Evolutionary conservation across 2,113 vertebrate species (phyloP).

Genomic region (Actenoides lindsayi): DNA sequence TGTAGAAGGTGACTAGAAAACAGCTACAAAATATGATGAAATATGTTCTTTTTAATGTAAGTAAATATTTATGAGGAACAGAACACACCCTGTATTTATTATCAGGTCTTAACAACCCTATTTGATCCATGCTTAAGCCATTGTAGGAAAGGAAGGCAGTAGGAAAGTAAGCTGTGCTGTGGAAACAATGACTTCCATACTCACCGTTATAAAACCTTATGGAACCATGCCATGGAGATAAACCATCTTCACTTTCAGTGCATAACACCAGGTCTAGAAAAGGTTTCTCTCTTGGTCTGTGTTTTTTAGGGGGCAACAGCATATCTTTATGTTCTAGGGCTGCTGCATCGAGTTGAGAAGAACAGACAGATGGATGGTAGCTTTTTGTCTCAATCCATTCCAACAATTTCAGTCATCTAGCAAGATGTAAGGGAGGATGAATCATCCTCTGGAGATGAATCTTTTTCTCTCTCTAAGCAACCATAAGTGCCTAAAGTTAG

Average conservation of each 20-base stretch:
- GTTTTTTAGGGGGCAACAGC: neutral
- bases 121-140: neutral
- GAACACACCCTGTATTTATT: neutral
- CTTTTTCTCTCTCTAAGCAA: neutral
- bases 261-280: neutral
- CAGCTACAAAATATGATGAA: neutral
- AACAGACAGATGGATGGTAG: neutral
- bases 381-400: neutral
- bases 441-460: neutral
- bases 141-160: neutral
- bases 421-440: neutral
- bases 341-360: neutral
- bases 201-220: neutral
- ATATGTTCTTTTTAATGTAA: neutral
- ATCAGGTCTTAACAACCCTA: neutral
- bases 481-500: neutral
- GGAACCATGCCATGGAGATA: neutral
- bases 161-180: neutral
- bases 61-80: neutral
- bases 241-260: neutral
- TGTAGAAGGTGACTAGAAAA: neutral
- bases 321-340: neutral
- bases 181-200: neutral
- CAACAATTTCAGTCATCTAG: neutral
- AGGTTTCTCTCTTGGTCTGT: neutral